A percentile compares a stretch with the other conserved stretches of the same genome.
Evolutionary conservation across 2,888 invertebrate species (phyloP).

Genomic region (Agelastica alni): DNA sequence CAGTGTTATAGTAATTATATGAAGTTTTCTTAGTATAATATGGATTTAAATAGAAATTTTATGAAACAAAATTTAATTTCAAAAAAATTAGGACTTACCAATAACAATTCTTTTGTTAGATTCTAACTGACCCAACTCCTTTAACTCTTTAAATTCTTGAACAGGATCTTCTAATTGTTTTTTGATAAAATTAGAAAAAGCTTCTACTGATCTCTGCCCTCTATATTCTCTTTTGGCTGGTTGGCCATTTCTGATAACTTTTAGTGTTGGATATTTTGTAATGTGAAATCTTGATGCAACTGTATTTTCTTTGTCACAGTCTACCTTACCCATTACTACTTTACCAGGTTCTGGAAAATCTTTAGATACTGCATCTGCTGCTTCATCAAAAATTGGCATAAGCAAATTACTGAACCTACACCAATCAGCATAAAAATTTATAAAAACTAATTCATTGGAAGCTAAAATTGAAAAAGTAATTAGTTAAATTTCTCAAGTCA

Average conservation of each 20-base stretch:
- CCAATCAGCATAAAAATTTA: slow-evolving; percentile 99
- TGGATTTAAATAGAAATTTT: too few species aligned
- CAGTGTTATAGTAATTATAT: too few species aligned
- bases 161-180: slow-evolving; percentile 89
- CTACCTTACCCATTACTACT: slow-evolving; percentile 94
- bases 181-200: slow-evolving; percentile 84
- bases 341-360: slow-evolving; percentile 80
- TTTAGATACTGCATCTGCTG: slow-evolving; percentile 81
- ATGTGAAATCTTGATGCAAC: slow-evolving; percentile 93
- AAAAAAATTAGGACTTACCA: too few species aligned
- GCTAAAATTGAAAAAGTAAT: slow-evolving; percentile 67
- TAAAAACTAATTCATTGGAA: slow-evolving; percentile 93
- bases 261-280: slow-evolving; percentile 97
- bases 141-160: slow-evolving; percentile 72
- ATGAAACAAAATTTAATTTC: too few species aligned
- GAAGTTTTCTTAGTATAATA: too few species aligned
- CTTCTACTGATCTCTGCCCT: slow-evolving; percentile 86
- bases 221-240: slow-evolving; percentile 90
- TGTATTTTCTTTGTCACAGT: slow-evolving; percentile 90
- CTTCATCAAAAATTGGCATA: slow-evolving; percentile 95
- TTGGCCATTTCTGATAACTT: slow-evolving; percentile 89
- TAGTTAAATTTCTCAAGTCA: not conserved
- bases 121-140: slow-evolving; percentile 75
- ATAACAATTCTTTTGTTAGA: slow-evolving; percentile 84
- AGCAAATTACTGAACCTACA: slow-evolving; percentile 97